Percentiles rank a stretch among this genome's conserved stretches.
Evolutionary conservation across 2,113 vertebrate genomes (phyloP).

Genomic region (Platichthys flesus): DNA sequence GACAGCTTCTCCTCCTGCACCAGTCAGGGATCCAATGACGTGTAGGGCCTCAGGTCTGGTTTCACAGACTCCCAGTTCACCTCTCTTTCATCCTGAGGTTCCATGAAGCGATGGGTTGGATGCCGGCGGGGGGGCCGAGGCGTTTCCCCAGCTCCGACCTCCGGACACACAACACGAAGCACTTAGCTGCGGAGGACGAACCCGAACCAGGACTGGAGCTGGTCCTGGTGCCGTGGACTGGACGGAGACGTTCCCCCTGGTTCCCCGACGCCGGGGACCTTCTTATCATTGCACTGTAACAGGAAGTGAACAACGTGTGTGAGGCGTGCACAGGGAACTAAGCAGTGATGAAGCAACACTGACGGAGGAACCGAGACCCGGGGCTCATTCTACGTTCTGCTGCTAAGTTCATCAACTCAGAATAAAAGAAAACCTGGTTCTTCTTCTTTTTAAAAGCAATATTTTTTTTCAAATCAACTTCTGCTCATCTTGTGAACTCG

Average conservation of each 20-base stretch:
- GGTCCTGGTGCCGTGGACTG: conserved; percentile 36
- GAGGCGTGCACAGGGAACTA: conserved; percentile 79
- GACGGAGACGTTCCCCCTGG: conserved; percentile 4
- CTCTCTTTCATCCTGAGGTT: too few relatives aligned
- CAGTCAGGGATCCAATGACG: conserved; percentile 87
- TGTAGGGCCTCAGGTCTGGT: conserved; percentile 58
- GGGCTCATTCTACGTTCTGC: conserved; percentile 39
- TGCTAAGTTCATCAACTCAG: conserved; percentile 39
- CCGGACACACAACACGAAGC: conserved; percentile 48
- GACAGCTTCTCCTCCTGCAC: conserved; percentile 92
- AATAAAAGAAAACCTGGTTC: background rate
- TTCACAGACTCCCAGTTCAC: too few relatives aligned
- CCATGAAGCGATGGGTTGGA: too few relatives aligned
- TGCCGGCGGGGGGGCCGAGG: too few relatives aligned
- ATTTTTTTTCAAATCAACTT: background rate
- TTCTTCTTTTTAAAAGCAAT: too few relatives aligned
- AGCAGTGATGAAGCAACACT: background rate
- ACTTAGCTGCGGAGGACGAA: conserved; percentile 50
- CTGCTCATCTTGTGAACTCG: background rate
- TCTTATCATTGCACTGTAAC: conserved; percentile 89
- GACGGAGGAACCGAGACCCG: too few relatives aligned
- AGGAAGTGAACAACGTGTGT: conserved; percentile 84
- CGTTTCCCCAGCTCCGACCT: background rate
- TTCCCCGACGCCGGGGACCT: conserved; percentile 7
- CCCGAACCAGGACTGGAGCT: conserved; percentile 24